These are phyloP conservation scores for Drosophila demipolita DNA, from an alignment of 2,888 invertebrate species.

Conservation along the genomic window DNA sequence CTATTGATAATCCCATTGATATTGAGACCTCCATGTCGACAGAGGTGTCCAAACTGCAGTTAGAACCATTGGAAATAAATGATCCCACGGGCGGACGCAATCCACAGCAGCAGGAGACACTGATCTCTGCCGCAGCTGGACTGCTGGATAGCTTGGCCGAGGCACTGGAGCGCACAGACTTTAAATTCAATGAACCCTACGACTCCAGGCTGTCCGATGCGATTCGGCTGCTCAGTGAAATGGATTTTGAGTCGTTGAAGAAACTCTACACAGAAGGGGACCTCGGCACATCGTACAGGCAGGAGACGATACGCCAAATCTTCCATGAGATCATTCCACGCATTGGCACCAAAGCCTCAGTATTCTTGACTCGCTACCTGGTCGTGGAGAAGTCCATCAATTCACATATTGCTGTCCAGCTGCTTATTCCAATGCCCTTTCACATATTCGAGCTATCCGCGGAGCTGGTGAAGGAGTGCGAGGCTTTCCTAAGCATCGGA, in stretches of 20 bases:
- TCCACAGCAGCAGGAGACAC: slow-evolving; percentile 82
- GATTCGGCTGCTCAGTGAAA: slow-evolving; percentile 83
- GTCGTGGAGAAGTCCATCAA: slow-evolving; percentile 88
- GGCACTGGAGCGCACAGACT: slow-evolving; percentile 83
- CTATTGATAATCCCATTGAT: slow-evolving; percentile 84
- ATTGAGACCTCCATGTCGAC: slow-evolving; percentile 84
- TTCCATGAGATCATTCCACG: slow-evolving; percentile 90
- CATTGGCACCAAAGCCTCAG: slow-evolving; percentile 88
- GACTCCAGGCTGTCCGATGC: slow-evolving; percentile 84
- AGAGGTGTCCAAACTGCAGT: slow-evolving; percentile 76
- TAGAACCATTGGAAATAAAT: slow-evolving; percentile 78
- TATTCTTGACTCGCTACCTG: slow-evolving; percentile 88
- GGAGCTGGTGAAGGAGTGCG: slow-evolving; percentile 86
- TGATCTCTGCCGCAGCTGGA: slow-evolving; percentile 77
- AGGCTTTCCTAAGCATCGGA: slow-evolving; percentile 85
- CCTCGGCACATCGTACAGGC: slow-evolving; percentile 90
- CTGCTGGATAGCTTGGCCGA: slow-evolving; percentile 83
- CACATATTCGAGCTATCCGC: slow-evolving; percentile 88
- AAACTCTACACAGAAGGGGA: slow-evolving; percentile 87
- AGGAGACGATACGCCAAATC: slow-evolving; percentile 90
- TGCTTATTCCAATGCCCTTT: slow-evolving; percentile 89
- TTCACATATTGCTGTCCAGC: slow-evolving; percentile 88
- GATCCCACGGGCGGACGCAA: slow-evolving; percentile 85
- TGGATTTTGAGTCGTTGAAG: slow-evolving; percentile 83
- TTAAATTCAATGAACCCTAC: slow-evolving; percentile 84